Evolutionary conservation across 2,113 vertebrate species (phyloP).

Genomic region (Gopherus flavomarginatus): DNA sequence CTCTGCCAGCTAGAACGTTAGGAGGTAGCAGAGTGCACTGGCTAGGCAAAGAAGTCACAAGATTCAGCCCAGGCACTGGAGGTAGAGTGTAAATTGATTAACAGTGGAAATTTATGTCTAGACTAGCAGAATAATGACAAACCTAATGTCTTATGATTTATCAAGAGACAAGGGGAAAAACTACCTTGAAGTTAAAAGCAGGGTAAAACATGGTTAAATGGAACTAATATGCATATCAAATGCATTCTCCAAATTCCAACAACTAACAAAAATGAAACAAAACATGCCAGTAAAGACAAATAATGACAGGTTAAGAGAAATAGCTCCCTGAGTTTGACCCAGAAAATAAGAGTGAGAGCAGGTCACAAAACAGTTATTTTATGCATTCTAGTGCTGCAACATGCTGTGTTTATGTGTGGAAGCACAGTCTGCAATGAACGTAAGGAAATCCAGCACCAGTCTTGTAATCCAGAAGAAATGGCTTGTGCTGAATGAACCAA

Average conservation of each 20-base stretch:
- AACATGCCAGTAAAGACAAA: neutral
- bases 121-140: neutral
- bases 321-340: neutral
- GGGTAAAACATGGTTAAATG: neutral
- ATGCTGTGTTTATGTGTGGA: neutral
- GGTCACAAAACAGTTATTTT: neutral
- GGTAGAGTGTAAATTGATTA: neutral
- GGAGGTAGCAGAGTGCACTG: neutral
- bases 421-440: neutral
- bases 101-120: neutral
- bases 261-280: neutral
- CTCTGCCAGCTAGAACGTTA: neutral
- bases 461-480: neutral
- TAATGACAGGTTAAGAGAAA: neutral
- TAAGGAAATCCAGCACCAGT: neutral
- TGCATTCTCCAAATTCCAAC: neutral
- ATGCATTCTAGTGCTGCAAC: neutral
- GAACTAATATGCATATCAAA: conserved; percentile 6
- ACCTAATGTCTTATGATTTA: neutral
- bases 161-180: neutral
- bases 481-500: neutral
- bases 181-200: neutral
- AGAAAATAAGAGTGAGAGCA: neutral
- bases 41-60: neutral
- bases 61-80: neutral